Evolutionary conservation across 2,888 invertebrate species (phyloP), one percentile per base, ranked within the genome.

Genomic region (Eupithecia subumbrata): DNA sequence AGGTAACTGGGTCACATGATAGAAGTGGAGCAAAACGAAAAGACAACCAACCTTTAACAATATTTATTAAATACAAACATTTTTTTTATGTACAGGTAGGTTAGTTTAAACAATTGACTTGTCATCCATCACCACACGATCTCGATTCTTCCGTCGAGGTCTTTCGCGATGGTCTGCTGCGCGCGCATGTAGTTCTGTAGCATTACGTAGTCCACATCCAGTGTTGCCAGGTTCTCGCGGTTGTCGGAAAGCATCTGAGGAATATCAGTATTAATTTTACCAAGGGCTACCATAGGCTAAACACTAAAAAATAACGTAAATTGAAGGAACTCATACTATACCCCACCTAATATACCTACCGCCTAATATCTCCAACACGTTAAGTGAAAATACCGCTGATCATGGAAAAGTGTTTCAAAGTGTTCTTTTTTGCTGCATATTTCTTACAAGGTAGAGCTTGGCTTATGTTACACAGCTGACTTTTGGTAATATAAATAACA

Each of bases 61-160:
- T 8, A 34, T 67, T 22, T 37, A 48, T 64, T 64, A 25, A 22
- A 22, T 30, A 72, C 25, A 60, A 68, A 45, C 30, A 25, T n/a
- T 25, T 56, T 67, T 12, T n/a, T 48, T 75, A 45, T 71, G 43
- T 63, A 73, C 52, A 56, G 25, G 22, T n/a, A 7, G 16, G 2
- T n/a, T 0, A 5, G 25, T 18, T 34, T 34, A n/a, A n/a, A n/a
- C n/a, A n/a, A n/a, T n/a, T n/a, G n/a, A n/a, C n/a, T n/a, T n/a
- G n/a, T n/a, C n/a, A n/a, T n/a, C n/a, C n/a, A n/a, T n/a, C n/a
- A 92, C 78, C 88, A 90, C 5, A 95, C 88, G 52, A 95, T 91
- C 73, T 89, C 85, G 73, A 96, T 95, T 79, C 97, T 91, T 25
- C 95, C 95, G 75, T 96, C 96, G 12, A 95, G 82, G 68, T 95